Evolutionary conservation across 2,113 vertebrate genomes (phyloP), one percentile per base, ranked within the genome.

Genomic region (Oncorhynchus nerka): DNA sequence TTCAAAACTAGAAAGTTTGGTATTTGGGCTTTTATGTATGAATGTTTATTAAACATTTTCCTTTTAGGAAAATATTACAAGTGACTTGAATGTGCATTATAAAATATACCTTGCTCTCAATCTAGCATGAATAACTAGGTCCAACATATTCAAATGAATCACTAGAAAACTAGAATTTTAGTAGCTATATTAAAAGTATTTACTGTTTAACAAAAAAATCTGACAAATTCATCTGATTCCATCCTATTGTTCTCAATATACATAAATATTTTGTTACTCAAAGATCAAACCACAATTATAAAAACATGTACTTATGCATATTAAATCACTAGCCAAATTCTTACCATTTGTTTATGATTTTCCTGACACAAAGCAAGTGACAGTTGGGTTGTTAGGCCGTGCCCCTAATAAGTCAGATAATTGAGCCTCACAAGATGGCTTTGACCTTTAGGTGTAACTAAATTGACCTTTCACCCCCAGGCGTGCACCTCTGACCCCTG

Each of bases 401-500:
- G 51, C 51, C 89, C 84, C 83, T 87, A 83, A 81, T 89, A 86
- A 81, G 84, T 90, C 90, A 75, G 49, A 71, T 86, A 77, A 91
- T 87, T 81, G 90, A 90, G 79, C 75, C 76, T 84, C 87, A 79
- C 84, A 92, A 93, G 87, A 93, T 92, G 84, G 85, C 84, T 84
- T 81, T 92, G 90, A 93, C 92, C 93, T 94, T 93, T 93, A 1
- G 57, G 74, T 93, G 92, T 91, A 91, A 91, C 81, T 75, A 79
- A 81, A 79, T 51, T 88, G 91, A 80, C 90, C 91, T 92, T 92
- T 93, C 90, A 91, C 90, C 89, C 74, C 61, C 71, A 78, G 78
- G 90, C 79, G 49, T 76, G 86, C 87, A 89, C 89, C 91, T 89
- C 81, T 92, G 90, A 90, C 87, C 92, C 49, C 83, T 91, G 92